Evolutionary conservation across 2,797 vertebrate genomes (phyloP), one percentile per base, ranked within the genome.

Genomic region (Sebastes taczanowskii): DNA sequence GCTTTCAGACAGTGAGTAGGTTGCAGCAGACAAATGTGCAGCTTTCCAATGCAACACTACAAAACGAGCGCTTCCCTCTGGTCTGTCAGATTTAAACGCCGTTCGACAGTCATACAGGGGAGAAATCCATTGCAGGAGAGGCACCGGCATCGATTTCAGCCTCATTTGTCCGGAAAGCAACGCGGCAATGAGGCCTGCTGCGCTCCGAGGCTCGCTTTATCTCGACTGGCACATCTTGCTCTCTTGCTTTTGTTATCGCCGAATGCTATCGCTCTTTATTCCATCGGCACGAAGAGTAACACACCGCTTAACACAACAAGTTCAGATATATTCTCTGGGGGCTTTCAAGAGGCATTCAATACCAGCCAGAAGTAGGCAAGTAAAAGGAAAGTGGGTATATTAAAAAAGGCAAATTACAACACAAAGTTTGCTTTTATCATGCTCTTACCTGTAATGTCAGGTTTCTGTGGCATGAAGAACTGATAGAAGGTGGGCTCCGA

Each of bases 391-490:
- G 52, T 23, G 10, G 35, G 16, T 32, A 6, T 4, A 70, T 55
- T 29, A 52, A 61, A 74, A 74, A 56, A 58, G 14, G 20, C 4
- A 25, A 60, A 81, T 55, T 16, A 18, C 9, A 52, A 22, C 34
- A 22, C 6, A 1, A 52, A 18, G 53, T 66, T 73, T 78, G 46
- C 71, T 42, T 81, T 72, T 78, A 46, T 85, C 76, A 16, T 22
- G 77, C 74, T 76, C 80, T 89, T 92, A 99, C 98, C 98, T 97
- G 97, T 97, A 82, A 99, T 99, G 90, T 99, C 98, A 11, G 98
- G 98, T 72, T 99, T 98, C 91, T 98, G 97, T 5, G 98, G 98
- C 98, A 99, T 99, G 93, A 94, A 98, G 95, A 99, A 99, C 88
- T 99, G 97, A 81, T 97, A 98, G 82, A 98, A 95, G 66, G 98